A percentile compares a stretch with the other conserved stretches of the same genome.
Evolutionary conservation across 2,113 vertebrate species (phyloP).

Genomic region (Poeciliopsis retropinna): DNA sequence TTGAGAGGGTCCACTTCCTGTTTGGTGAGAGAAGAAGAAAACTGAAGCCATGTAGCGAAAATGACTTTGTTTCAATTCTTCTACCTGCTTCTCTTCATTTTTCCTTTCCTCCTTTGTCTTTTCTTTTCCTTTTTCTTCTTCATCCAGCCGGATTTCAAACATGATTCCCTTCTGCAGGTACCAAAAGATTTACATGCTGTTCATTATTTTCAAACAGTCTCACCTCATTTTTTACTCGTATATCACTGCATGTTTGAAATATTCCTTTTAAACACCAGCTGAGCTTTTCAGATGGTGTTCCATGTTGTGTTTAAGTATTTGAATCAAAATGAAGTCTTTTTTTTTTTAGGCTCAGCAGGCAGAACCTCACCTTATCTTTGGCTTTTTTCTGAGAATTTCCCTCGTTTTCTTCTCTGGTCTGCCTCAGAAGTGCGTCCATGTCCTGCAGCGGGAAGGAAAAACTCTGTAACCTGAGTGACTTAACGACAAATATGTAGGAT

Average conservation of each 20-base stretch:
- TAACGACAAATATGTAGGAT: neutral
- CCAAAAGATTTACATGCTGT: neutral
- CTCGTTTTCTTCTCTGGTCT: constrained; percentile 68
- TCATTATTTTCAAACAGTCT: neutral
- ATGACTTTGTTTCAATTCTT: neutral
- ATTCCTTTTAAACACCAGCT: neutral
- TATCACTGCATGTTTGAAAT: neutral
- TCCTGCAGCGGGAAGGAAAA: constrained; percentile 61
- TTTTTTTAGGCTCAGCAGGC: neutral
- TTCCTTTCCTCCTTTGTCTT: constrained; percentile 18
- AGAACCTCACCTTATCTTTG: constrained; percentile 80
- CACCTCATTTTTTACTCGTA: neutral
- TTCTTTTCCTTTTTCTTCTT: constrained; percentile 58
- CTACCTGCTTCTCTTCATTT: constrained; percentile 25
- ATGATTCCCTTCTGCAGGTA: constrained; percentile 84
- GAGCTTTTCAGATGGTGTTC: neutral
- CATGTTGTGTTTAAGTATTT: neutral
- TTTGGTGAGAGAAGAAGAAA: constrained; percentile 21
- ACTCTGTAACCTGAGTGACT: neutral
- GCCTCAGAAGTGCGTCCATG: constrained; percentile 70
- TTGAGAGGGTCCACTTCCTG: constrained; percentile 76
- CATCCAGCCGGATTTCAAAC: constrained; percentile 88
- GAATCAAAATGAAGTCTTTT: neutral
- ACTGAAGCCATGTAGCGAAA: neutral
- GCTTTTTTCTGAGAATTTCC: constrained; percentile 63